These are phyloP conservation scores for Rhabdornis inornatus DNA, from an alignment of 2,113 vertebrate species.

Conservation along the genomic window DNA sequence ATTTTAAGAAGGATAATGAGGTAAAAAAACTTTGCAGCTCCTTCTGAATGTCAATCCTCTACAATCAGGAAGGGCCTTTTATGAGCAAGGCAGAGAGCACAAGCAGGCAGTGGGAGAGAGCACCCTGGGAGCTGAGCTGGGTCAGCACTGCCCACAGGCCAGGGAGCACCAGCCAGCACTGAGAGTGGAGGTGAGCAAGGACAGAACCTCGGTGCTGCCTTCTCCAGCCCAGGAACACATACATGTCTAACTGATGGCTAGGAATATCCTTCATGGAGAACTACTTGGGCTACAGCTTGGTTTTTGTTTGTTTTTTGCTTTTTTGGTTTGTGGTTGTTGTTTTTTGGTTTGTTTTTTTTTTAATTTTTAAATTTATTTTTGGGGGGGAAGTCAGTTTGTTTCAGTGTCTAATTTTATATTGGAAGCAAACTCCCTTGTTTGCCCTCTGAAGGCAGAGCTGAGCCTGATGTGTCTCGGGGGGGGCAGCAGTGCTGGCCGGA, in stretches of 20 bases:
- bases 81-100: not conserved
- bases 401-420: not conserved
- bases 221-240: rapidly evolving
- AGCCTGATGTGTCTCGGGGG: conserved; percentile 7
- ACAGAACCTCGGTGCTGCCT: not conserved
- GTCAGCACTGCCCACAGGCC: not conserved
- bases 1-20: not conserved
- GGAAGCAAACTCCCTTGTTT: not conserved
- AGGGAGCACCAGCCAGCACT: not conserved
- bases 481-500: not conserved
- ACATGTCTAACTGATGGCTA: not conserved
- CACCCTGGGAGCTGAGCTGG: not conserved
- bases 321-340: not conserved
- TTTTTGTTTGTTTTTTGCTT: no score
- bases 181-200: not conserved
- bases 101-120: not conserved
- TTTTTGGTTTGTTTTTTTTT: not conserved
- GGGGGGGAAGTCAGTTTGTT: not conserved
- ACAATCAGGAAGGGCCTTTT: not conserved
- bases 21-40: not conserved
- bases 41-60: not conserved
- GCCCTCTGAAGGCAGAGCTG: not conserved
- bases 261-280: not conserved
- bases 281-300: not conserved
- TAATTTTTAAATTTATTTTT: no score